Evolutionary conservation across 2,113 vertebrate species (phyloP).

Genomic region (Pheucticus melanocephalus): DNA sequence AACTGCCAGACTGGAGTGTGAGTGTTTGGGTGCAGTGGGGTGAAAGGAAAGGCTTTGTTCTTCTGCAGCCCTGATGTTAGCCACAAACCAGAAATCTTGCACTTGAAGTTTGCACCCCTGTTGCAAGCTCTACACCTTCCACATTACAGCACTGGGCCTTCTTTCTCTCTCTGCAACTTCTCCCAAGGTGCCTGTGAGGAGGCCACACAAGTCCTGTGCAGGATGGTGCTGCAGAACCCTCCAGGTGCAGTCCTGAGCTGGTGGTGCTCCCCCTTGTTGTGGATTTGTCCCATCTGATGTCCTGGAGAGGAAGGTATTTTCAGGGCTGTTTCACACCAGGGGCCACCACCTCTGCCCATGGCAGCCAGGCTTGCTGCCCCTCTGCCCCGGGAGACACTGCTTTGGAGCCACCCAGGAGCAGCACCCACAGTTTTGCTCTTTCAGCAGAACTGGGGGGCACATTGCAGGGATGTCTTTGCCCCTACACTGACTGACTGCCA

Average conservation of each 20-base stretch:
- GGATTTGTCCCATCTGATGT: not conserved
- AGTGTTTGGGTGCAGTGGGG: not conserved
- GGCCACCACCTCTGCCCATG: not conserved
- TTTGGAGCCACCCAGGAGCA: not conserved
- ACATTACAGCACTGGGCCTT: accelerated
- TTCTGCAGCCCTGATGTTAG: not conserved
- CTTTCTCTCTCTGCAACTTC: not conserved
- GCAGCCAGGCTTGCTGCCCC: not conserved
- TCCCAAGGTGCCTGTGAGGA: not conserved
- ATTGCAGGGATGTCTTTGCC: not conserved
- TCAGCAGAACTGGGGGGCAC: not conserved
- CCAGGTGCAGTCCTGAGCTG: not conserved
- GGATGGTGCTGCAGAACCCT: not conserved
- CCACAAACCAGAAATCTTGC: not conserved
- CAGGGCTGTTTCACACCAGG: not conserved
- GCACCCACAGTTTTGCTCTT: not conserved
- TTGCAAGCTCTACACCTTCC: not conserved
- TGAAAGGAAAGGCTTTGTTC: not conserved
- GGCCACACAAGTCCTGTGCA: too few species aligned
- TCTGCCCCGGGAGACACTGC: not conserved
- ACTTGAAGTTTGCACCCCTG: too few species aligned
- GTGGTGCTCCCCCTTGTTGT: accelerated
- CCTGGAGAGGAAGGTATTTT: not conserved
- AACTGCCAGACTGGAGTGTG: not conserved
- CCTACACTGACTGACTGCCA: not conserved